These are phyloP conservation scores for Leptopterna dolabrata DNA, from an alignment of 2,888 invertebrate genomes.

Conservation along the genomic window DNA sequence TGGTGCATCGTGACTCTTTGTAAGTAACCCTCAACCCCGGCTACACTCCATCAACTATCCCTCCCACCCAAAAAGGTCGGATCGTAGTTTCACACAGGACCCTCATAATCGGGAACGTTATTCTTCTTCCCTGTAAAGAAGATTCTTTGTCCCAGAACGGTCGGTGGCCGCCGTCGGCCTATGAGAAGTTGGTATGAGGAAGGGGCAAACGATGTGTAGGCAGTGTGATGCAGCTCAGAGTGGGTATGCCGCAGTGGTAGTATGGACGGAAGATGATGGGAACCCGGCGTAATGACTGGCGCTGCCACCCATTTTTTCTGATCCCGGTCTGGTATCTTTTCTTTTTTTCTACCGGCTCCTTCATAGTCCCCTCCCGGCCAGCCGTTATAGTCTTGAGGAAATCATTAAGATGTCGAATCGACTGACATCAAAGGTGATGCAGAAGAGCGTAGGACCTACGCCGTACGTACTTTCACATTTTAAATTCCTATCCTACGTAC, in stretches of 20 bases:
- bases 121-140: background rate
- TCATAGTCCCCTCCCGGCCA: background rate
- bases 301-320: slow-evolving; percentile 32
- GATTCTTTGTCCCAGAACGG: background rate
- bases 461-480: too few species aligned
- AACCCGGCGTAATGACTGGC: slow-evolving; percentile 27
- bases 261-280: background rate
- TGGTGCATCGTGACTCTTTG: slow-evolving; percentile 4
- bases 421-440: background rate
- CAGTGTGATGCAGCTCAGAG: background rate
- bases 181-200: background rate
- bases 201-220: background rate
- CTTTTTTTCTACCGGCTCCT: background rate
- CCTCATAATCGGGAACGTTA: background rate
- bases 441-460: too few species aligned
- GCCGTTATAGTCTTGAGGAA: background rate
- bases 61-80: background rate
- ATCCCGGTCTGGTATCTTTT: background rate
- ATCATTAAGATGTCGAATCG: background rate
- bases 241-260: background rate
- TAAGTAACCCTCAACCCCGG: slow-evolving; percentile 16
- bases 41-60: background rate
- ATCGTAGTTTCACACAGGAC: slow-evolving; percentile 2
- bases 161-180: background rate
- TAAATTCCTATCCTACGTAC: too few species aligned